Base-by-base conservation (phyloP, 1,140 invertebrate species). In the Leptopilina boulardi region DNA sequence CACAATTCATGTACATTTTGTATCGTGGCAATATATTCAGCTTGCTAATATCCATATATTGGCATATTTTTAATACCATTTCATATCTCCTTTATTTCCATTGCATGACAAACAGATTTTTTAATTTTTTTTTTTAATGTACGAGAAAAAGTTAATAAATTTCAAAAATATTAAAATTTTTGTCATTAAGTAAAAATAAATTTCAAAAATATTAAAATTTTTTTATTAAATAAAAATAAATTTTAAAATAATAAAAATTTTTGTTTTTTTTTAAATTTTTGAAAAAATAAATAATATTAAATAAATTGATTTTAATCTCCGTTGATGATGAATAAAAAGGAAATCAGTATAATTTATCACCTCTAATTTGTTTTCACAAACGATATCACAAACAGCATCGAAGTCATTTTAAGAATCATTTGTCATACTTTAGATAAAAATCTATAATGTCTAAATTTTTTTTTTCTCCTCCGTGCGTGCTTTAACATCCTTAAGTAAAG, bases 41-140 rank as follows among this genome's bases (percentile, higher is more conserved):
- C 59, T 8, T n/a, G 15, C 59, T 34, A 66, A 66, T 66, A 66
- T 30, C 59, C 59, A 66, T 66, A 66, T 66, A 30, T 66, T 66
- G 59, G 26, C 59, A 30, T 66, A 15, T 15, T 66, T 66, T n/a
- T 23, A 23, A 66, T 30, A 66, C 11, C 3, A 26, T 66, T n/a
- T 3, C 59, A 3, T 8, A 5, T 54, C n/a, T 21, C 21, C 19
- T 54, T 54, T 54, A 54, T 26, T 66, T 34, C 11, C 23, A 30
- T 66, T 66, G 11, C 13, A 30, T 5, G 6, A 34, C 23, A n/a
- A 30, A n/a, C 26, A 6, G 26, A 66, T 30, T 66, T 66, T 66
- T n/a, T 13, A 34, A 34, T 34, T 34, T 34, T 38, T 38, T 38
- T 6, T 38, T 3, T 38, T 38, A 8, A 34, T 34, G 6, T 6